Percentiles rank a stretch among this genome's conserved stretches.
phyloP scores from a whole-genome alignment of 2,888 invertebrate genomes.

The Nephrocerus scutellatus region DNA sequence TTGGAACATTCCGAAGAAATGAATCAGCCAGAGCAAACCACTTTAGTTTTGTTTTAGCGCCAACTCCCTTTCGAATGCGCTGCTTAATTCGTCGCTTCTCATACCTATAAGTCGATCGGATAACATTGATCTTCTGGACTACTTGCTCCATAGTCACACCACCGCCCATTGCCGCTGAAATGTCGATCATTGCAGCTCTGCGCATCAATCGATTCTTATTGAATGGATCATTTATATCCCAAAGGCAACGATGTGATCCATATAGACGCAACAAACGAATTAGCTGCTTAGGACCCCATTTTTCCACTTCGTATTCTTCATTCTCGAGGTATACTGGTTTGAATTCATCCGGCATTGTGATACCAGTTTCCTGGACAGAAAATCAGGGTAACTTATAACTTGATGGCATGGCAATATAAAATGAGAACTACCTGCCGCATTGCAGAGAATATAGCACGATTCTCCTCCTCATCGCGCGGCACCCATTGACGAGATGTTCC shows the following conservation, averaged over 20 bases:
- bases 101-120: conserved; percentile 29
- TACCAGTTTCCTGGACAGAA: conserved; percentile 19
- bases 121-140: conserved; percentile 27
- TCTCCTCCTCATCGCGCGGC: conserved; percentile 26
- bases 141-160: conserved; percentile 25
- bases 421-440: conserved; percentile 18
- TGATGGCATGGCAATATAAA: background rate
- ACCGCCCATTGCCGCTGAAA: conserved; percentile 26
- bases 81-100: conserved; percentile 31
- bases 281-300: conserved; percentile 26
- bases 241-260: conserved; percentile 28
- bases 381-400: background rate
- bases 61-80: conserved; percentile 25
- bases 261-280: conserved; percentile 27
- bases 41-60: conserved; percentile 28
- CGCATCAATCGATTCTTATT: conserved; percentile 28
- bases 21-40: conserved; percentile 32
- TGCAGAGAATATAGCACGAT: conserved; percentile 24
- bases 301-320: conserved; percentile 24
- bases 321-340: conserved; percentile 23
- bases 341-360: conserved; percentile 22
- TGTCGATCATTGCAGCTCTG: conserved; percentile 27
- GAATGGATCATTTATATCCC: conserved; percentile 26
- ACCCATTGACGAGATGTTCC: conserved; percentile 25
- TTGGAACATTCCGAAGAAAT: conserved; percentile 25